phyloP scores from a whole-genome alignment of 2,113 vertebrate genomes.

The Cricetomys ansorgei region DNA sequence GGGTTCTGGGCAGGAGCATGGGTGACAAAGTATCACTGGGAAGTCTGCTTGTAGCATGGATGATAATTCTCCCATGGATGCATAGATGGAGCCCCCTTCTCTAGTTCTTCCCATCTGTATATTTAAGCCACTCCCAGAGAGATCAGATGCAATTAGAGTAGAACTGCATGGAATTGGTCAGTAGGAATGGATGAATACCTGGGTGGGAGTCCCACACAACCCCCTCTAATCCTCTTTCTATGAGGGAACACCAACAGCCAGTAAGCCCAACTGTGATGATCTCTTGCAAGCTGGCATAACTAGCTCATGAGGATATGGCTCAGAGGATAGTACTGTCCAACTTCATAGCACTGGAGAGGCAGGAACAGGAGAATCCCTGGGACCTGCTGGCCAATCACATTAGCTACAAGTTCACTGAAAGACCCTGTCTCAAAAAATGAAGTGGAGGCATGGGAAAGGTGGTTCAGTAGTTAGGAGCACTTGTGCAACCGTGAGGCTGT shows the following conservation, averaged over 20 bases:
- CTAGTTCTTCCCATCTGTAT: not conserved
- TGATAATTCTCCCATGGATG: not conserved
- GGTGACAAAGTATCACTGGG: not conserved
- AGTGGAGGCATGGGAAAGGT: too few species aligned
- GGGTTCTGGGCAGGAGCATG: not conserved
- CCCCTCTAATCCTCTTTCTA: not conserved
- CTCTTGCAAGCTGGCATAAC: not conserved
- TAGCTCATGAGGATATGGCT: not conserved
- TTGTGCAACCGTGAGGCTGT: not conserved
- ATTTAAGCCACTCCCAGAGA: not conserved
- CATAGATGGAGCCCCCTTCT: not conserved
- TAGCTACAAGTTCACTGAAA: not conserved
- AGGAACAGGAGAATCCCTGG: too few species aligned
- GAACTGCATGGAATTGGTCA: not conserved
- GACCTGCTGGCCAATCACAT: too few species aligned
- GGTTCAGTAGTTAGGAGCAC: not conserved
- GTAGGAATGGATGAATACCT: not conserved
- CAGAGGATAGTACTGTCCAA: not conserved
- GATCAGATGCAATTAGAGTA: not conserved
- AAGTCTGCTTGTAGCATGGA: not conserved
- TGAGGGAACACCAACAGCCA: not conserved
- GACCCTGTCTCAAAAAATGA: not conserved
- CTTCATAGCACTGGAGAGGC: not conserved
- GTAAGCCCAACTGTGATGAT: not conserved
- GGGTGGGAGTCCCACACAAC: not conserved